Base-by-base conservation (phyloP, 2,797 vertebrate genomes). In the Neosilurus hyrtlii region DNA sequence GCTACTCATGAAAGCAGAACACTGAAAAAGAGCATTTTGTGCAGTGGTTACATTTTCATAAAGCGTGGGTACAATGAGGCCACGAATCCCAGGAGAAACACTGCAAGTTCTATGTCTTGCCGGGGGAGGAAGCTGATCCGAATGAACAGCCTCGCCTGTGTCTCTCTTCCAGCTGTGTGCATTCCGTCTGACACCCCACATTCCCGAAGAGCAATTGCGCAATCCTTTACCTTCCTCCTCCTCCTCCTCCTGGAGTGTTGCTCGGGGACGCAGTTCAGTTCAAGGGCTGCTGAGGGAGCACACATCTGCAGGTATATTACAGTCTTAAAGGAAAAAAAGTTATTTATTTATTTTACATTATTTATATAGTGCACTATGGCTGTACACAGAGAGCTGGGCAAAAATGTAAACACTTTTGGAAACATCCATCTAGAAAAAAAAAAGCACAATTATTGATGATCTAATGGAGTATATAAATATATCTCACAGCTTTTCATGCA, bases 161-260 rank as follows among this genome's bases (percentile, higher is more conserved):
- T 93, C 88, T 91, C 71, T 84, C 82, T 70, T 92, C 91, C 92
- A 93, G 89, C 92, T 91, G 90, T 91, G 91, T 88, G 88, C 91
- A 91, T 94, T 93, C 92, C 91, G 89, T 89, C 86, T 84, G 85
- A 90, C 91, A 93, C 94, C 93, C 94, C 85, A 59, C 90, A 93
- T 95, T 95, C 94, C 95, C 90, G 86, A 88, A 87, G 20, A 80
- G 83, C 89, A 90, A 92, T 94, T 95, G 93, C 93, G 92, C 95
- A 95, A 94, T 90, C 89, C 90, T 74, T 92, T 90, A 85, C 92
- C 84, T 83, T 79, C 83, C 83, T 75, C 43, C 62, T 79, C 80
- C 62, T 79, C 80, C 83, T 78, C 52, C 81, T 85, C 49, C 43
- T 56, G 26, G 37, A 74, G 65, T 30, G 61, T 18, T 16, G 67